Evolutionary conservation across 92 coral and sea anemone species (phyloP), one percentile per base, ranked within the genome.

Genomic region (Montipora capitata): DNA sequence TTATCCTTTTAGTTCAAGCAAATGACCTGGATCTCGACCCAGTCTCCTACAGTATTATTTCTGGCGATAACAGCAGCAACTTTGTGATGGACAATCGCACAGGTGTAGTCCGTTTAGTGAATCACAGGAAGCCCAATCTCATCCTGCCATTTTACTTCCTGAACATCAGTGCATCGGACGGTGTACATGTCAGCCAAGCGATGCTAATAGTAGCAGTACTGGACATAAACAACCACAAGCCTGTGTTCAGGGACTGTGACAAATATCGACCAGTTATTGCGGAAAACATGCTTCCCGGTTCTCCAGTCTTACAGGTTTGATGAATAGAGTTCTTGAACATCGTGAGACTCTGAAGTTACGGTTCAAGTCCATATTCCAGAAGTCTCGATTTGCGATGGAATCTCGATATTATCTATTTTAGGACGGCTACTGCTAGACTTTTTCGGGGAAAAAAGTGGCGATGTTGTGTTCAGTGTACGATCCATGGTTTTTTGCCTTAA

Each of bases 191-290:
- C 54, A 93, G 92, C 12, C 83, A 95, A 65, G 94, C 98, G 45
- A 72, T 88, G 90, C 78, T 98, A 45, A 74, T 82, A n/a, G 98
- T 98, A 76, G 89, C 94, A 4, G 82, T 98, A 27, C 93, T 88
- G 71, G 99, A 98, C 80, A 86, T 98, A 13, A 98, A 98, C 80
- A 92, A 98, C 83, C 96, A 96, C 88, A 93, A 94, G 40, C 99
- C 99, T 3, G 95, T 94, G 64, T 98, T 98, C 91, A 83, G 73
- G 71, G 93, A 93, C 64, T 98, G 99, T 80, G 59, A 52, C 59
- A 86, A 82, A 20, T 98, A 98, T 87, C 78, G 85, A 45, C 99
- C 99, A 16, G 79, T 87, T 8, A 92, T 98, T 16, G 77, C 87
- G 14, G 99, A 98, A 54, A 85, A 94, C 81, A 14, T 77, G 10